Conservation (phyloP, 2,888 invertebrate genomes). For the Odontothrips loti region DNA sequence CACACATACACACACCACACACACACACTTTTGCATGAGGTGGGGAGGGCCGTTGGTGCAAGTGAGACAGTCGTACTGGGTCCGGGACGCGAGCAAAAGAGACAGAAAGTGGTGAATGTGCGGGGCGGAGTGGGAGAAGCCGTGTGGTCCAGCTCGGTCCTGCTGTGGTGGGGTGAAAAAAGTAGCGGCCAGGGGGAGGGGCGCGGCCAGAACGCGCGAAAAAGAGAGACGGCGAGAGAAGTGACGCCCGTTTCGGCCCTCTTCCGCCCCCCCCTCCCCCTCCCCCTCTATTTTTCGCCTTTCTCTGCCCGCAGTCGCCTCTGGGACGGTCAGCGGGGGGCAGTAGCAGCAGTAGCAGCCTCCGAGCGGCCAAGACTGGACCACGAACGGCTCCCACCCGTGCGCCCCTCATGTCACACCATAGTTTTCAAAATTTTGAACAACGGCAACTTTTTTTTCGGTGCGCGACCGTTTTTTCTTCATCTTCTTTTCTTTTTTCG, state of each 20-base stretch:
- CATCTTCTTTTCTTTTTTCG: no score
- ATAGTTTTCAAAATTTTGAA: no score
- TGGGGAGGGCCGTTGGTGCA: not conserved
- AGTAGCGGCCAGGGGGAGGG: not conserved
- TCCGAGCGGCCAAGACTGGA: not conserved
- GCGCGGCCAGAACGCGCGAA: not conserved
- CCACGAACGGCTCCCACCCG: not conserved
- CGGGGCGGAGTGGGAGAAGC: not conserved
- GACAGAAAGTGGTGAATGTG: not conserved
- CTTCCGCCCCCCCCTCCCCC: not conserved
- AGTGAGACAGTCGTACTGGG: not conserved
- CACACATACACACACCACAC: not conserved
- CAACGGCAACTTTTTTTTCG: no score
- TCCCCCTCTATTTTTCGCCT: not conserved
- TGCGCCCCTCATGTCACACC: no score
- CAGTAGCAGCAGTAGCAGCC: no score
- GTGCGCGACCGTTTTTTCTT: no score
- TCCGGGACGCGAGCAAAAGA: not conserved
- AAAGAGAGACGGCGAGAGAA: not conserved
- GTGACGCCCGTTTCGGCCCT: not conserved
- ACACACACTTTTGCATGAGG: not conserved
- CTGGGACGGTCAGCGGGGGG: no score
- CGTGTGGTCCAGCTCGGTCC: no score
- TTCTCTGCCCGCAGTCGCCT: not conserved
- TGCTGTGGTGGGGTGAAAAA: constrained; percentile 5